A percentile compares a stretch with the other conserved stretches of the same genome.
These are phyloP conservation scores for Drosophila fungiperda DNA, from an alignment of 2,888 invertebrate species.

Conservation along the genomic window DNA sequence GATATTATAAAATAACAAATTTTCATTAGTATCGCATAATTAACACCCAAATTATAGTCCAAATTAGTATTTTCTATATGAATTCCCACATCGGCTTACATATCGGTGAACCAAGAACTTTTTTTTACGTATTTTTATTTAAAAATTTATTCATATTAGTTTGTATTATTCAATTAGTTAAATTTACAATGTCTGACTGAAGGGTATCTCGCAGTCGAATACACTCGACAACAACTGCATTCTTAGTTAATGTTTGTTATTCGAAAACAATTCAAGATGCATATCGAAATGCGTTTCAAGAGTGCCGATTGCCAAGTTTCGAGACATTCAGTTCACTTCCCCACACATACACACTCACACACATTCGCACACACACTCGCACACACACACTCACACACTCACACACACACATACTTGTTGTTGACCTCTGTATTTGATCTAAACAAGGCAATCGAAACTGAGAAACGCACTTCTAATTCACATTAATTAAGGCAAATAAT, in stretches of 20 bases:
- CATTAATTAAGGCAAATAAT: constrained; percentile 61
- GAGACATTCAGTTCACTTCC: constrained; percentile 30
- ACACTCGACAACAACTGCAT: neutral
- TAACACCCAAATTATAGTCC: too few species aligned
- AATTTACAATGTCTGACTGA: too few species aligned
- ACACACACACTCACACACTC: neutral
- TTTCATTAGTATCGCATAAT: too few species aligned
- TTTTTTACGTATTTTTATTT: too few species aligned
- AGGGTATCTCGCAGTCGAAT: neutral
- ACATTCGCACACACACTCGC: neutral
- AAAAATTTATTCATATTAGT: too few species aligned
- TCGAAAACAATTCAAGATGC: constrained; percentile 39
- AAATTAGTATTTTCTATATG: too few species aligned
- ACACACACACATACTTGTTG: neutral
- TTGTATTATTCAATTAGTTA: too few species aligned
- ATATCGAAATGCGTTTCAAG: constrained; percentile 57
- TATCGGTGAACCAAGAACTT: too few species aligned
- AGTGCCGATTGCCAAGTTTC: constrained; percentile 50
- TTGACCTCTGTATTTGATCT: constrained; percentile 6
- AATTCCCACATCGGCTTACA: too few species aligned
- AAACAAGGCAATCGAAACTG: constrained; percentile 15
- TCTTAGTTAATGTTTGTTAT: constrained; percentile 13
- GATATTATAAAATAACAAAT: too few species aligned
- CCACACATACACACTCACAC: neutral
- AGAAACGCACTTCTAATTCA: constrained; percentile 28